Evolutionary conservation across 1,140 invertebrate genomes (phyloP), one percentile per base, ranked within the genome.

Genomic region (Caenorhabditis latens): DNA sequence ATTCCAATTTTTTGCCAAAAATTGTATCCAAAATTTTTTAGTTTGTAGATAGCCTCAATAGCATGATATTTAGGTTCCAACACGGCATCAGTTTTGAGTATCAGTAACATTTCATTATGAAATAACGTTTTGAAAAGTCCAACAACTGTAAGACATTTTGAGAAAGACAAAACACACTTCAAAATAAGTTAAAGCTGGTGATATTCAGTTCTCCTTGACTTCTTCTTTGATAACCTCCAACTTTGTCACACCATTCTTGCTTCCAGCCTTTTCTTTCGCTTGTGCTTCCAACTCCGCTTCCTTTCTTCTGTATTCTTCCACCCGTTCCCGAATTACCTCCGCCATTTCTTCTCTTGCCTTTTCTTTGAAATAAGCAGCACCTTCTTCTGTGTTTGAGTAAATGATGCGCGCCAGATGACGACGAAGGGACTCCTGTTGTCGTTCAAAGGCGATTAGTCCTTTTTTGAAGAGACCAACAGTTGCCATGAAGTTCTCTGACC

Each of bases 291-390:
- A 13, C 11, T 63, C 61, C 21, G 21, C 61, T 14, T 63, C 21
- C 24, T 32, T 63, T 24, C 24, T 63, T 40, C n/a, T 63, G 24
- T 63, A 63, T 14, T 32, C 21, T 6, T 63, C 61, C 11, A 63
- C 21, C 8, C 61, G 21, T 32, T 63, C 61, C n/a, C 14, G 24
- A 9, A 63, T 40, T 1, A 63, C 11, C 8, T 13, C 24, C 9
- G 21, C 24, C 21, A 63, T 19, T 14, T 63, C 61, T 8, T 63
- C 61, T 63, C 61, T 24, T 32, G 61, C 61, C 61, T 63, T 19
- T 40, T 63, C 5, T 32, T 63, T 63, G 61, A 63, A 63, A 21
- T 63, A 63, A 32, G 61, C 61, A 32, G 61, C 61, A 13, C 61
- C 61, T 40, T 63, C 61, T 7, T 63, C 61, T 7, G 61, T 63